phyloP scores from a whole-genome alignment of 1,140 invertebrate species.

The Aphaenogaster rudis region DNA sequence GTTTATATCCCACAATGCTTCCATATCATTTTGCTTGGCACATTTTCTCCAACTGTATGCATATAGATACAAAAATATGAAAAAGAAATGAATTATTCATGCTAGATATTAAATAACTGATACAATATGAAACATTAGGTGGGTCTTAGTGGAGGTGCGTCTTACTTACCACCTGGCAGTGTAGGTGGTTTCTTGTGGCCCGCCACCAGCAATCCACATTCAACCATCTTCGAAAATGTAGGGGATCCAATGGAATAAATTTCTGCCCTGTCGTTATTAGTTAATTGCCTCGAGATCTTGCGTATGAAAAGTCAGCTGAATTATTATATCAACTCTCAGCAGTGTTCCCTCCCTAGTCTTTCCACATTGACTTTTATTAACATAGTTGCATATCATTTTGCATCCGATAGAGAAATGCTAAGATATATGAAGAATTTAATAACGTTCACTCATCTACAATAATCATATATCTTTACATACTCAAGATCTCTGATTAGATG shows the following conservation, averaged over 20 bases:
- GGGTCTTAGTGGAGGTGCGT: conserved; percentile 82
- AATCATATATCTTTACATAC: conserved; percentile 72
- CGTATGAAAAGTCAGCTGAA: conserved; percentile 72
- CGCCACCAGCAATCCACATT: conserved; percentile 81
- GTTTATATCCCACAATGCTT: conserved; percentile 41
- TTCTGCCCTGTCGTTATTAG: conserved; percentile 70
- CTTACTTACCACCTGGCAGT: conserved; percentile 83
- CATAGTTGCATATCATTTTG: conserved; percentile 68
- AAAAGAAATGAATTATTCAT: conserved; percentile 15
- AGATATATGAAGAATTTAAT: conserved; percentile 63
- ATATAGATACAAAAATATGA: conserved; percentile 39
- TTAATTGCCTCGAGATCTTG: conserved; percentile 72
- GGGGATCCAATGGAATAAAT: conserved; percentile 84
- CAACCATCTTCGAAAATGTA: conserved; percentile 84
- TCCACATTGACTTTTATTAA: conserved; percentile 73
- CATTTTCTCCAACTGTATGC: conserved; percentile 5
- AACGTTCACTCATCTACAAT: conserved; percentile 49
- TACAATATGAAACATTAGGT: conserved; percentile 76
- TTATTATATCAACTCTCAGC: conserved; percentile 56
- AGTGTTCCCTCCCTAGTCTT: conserved; percentile 74
- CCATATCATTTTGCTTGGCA: conserved; percentile 56
- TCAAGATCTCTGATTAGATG: conserved; percentile 74
- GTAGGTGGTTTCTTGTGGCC: conserved; percentile 84
- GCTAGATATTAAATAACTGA: conserved; percentile 42
- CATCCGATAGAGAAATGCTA: conserved; percentile 42